Conservation (phyloP, 2,888 invertebrate species). For the Odontocerum albicorne region DNA sequence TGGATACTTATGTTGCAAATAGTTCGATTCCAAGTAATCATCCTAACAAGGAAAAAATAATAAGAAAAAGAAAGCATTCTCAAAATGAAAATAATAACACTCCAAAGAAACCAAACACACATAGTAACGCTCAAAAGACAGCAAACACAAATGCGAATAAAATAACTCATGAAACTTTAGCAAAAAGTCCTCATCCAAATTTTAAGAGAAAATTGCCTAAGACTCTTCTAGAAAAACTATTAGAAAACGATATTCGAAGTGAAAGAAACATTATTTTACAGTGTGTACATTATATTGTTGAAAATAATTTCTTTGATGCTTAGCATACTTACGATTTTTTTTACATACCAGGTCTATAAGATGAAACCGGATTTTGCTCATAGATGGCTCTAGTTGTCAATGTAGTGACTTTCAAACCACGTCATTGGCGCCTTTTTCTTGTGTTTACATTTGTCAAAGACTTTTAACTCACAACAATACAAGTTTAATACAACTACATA, state of each 20-base stretch:
- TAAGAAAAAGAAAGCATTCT: constrained; percentile 32
- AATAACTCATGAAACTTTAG: constrained; percentile 6
- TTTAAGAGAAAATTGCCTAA: constrained; percentile 46
- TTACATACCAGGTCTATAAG: too few species aligned
- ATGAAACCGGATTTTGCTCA: too few species aligned
- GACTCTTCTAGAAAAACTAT: constrained; percentile 69
- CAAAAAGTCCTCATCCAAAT: constrained; percentile 36
- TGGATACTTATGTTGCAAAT: background rate
- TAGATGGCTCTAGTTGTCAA: too few species aligned
- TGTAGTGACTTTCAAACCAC: too few species aligned
- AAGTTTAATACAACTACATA: too few species aligned
- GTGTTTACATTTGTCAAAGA: too few species aligned
- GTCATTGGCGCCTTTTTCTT: too few species aligned
- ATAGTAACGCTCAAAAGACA: constrained; percentile 33
- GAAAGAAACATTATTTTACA: constrained; percentile 87
- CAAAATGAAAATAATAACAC: constrained; percentile 39
- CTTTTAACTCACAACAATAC: too few species aligned
- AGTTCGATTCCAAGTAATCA: constrained; percentile 11
- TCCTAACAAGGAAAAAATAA: constrained; percentile 36
- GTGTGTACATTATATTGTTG: constrained; percentile 78
- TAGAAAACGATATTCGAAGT: constrained; percentile 77
- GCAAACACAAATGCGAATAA: constrained; percentile 17
- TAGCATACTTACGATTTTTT: too few species aligned
- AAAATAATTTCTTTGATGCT: constrained; percentile 71
- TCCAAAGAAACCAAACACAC: constrained; percentile 27